Evolutionary conservation across 1,140 invertebrate species (phyloP), one percentile per base, ranked within the genome.

Genomic region (Lepidotrigona ventralis): DNA sequence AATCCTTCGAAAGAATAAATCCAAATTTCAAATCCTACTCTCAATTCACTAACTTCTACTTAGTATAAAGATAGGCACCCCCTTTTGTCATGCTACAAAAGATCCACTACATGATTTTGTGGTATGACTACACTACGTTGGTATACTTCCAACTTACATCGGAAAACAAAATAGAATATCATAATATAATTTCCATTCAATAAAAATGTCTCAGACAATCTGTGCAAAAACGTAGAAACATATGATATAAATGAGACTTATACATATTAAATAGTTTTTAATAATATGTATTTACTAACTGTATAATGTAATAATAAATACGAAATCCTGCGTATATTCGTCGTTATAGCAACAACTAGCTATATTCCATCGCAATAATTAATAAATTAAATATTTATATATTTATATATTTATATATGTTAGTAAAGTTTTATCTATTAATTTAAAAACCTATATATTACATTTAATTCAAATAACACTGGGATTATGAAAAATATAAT

Each of bases 401-500:
- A 60, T 58, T 21, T 58, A 56, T 56, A 60, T 60, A 58, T 58
- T 23, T 60, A 60, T 60, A 60, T 60, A 91, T 81, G 89, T 87
- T 87, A 88, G 76, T 90, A 85, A 82, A 87, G 46, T 68, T 86
- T 86, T 60, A 82, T 83, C 80, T 76, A 79, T 85, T 86, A 87
- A 83, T 77, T 86, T 87, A 85, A 86, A 84, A 83, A 78, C 85
- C 78, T 91, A 90, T 83, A 83, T 86, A 89, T 88, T 91, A 93
- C 87, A 90, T 76, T 84, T 90, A 88, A 86, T 88, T 90, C 80
- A 88, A 89, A 92, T 92, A 92, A 92, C 90, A 93, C 90, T 88
- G 88, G 91, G 89, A 79, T 92, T 94, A 93, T 94, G 91, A 93
- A 94, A 94, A 94, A 94, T 93, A 93, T 93, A 94, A 93, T 93